Percentiles rank a stretch among this genome's conserved stretches.
These are phyloP conservation scores for Falco cherrug DNA, from an alignment of 2,797 vertebrate species.

Conservation along the genomic window DNA sequence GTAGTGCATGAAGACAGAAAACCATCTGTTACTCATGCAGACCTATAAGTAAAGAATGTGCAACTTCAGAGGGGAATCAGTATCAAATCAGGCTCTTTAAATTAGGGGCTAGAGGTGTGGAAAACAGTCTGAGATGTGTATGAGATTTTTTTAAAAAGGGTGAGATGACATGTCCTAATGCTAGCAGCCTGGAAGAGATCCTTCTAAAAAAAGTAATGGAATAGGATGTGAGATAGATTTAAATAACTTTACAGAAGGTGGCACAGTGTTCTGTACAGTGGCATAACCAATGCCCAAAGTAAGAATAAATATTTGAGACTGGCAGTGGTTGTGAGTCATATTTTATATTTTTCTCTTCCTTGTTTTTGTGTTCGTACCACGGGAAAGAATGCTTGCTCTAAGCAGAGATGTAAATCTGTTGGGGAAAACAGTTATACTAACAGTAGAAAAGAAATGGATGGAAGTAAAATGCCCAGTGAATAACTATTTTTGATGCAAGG, in stretches of 20 bases:
- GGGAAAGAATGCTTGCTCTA: background rate
- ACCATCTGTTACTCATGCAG: background rate
- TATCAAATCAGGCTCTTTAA: background rate
- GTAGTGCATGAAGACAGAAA: background rate
- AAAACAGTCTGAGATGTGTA: background rate
- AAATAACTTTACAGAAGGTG: background rate
- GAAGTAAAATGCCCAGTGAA: background rate
- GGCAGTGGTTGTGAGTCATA: background rate
- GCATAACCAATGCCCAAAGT: background rate
- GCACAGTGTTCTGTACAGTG: background rate
- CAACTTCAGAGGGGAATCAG: background rate
- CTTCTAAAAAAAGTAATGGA: background rate
- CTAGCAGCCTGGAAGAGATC: background rate
- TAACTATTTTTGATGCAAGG: background rate
- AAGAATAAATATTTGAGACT: constrained; percentile 51
- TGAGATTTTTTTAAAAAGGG: background rate
- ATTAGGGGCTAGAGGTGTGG: background rate
- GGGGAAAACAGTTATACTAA: background rate
- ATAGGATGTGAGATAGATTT: background rate
- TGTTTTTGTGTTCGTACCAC: background rate
- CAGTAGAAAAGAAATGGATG: background rate
- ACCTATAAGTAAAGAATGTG: background rate
- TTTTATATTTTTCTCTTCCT: constrained; percentile 17
- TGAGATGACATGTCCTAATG: background rate
- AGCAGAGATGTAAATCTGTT: background rate